A percentile compares a stretch with the other conserved stretches of the same genome.
Evolutionary conservation across 2,113 vertebrate species (phyloP).

Genomic region (Epinephelus fuscoguttatus): DNA sequence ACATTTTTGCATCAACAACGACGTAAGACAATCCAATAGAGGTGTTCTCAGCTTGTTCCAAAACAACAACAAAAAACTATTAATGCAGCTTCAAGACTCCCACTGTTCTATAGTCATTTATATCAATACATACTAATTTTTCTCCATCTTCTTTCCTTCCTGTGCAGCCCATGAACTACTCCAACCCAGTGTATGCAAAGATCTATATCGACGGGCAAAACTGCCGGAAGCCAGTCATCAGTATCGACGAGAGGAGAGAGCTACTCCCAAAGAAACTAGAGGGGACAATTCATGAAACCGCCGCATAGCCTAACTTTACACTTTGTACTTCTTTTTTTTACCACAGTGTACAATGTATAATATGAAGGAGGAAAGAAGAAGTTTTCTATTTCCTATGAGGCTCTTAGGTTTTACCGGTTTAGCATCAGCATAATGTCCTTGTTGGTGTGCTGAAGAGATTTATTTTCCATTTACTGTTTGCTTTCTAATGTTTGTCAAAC

Average conservation of each 20-base stretch:
- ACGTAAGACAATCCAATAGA: background rate
- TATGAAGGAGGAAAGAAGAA: conserved; percentile 80
- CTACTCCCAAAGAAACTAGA: conserved; percentile 99
- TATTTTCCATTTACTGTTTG: conserved; percentile 86
- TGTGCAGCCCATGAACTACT: conserved; percentile 94
- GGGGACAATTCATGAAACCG: conserved; percentile 98
- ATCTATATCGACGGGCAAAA: conserved; percentile 96
- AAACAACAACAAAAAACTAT: background rate
- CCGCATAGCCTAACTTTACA: conserved; percentile 95
- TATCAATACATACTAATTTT: background rate
- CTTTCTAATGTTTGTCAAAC: conserved; percentile 89
- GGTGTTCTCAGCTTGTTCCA: background rate
- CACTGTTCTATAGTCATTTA: conserved; percentile 1
- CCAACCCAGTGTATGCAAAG: conserved; percentile 99
- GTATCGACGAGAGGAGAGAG: conserved; percentile 98
- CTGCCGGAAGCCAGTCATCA: conserved; percentile 97
- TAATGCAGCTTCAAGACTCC: conserved; percentile 33
- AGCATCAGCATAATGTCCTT: conserved; percentile 94
- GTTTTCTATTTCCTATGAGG: conserved; percentile 96
- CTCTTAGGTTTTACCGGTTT: conserved; percentile 85
- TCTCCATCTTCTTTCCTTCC: conserved; percentile 46
- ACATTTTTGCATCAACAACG: background rate
- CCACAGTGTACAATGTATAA: conserved; percentile 94
- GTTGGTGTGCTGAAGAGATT: conserved; percentile 92
- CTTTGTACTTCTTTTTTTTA: conserved; percentile 93